A percentile compares a stretch with the other conserved stretches of the same genome.
These are phyloP conservation scores for Fregata magnificens DNA, from an alignment of 2,113 vertebrate genomes.

Conservation along the genomic window DNA sequence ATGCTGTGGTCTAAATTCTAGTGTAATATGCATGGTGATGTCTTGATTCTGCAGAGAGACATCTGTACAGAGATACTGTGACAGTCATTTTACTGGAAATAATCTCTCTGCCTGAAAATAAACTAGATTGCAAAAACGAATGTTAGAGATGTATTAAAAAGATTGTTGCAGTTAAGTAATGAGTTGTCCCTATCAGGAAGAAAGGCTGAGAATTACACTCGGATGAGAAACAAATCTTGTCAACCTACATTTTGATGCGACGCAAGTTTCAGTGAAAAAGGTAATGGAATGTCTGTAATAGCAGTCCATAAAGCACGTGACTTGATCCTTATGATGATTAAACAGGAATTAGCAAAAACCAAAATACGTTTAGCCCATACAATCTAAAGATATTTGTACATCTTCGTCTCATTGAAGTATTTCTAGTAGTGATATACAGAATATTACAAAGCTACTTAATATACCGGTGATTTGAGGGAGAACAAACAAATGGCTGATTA, in stretches of 20 bases:
- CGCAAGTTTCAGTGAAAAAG: neutral
- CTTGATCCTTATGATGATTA: neutral
- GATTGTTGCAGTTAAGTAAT: neutral
- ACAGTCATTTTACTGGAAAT: neutral
- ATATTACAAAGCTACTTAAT: neutral
- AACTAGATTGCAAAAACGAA: neutral
- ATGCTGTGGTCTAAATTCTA: neutral
- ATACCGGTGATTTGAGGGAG: neutral
- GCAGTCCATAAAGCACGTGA: neutral
- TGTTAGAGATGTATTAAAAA: neutral
- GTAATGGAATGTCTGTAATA: neutral
- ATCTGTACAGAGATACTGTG: neutral
- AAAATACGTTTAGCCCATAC: neutral
- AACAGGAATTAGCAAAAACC: neutral
- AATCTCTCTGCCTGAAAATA: neutral
- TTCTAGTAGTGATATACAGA: neutral
- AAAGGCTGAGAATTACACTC: neutral
- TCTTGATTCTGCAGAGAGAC: neutral
- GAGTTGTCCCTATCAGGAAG: neutral
- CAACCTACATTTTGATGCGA: neutral
- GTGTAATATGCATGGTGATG: neutral
- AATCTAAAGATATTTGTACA: neutral
- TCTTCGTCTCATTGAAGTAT: neutral
- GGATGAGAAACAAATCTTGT: neutral
- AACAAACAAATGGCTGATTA: neutral